phyloP scores from a whole-genome alignment of 2,797 vertebrate genomes.

The Helarctos malayanus region DNA sequence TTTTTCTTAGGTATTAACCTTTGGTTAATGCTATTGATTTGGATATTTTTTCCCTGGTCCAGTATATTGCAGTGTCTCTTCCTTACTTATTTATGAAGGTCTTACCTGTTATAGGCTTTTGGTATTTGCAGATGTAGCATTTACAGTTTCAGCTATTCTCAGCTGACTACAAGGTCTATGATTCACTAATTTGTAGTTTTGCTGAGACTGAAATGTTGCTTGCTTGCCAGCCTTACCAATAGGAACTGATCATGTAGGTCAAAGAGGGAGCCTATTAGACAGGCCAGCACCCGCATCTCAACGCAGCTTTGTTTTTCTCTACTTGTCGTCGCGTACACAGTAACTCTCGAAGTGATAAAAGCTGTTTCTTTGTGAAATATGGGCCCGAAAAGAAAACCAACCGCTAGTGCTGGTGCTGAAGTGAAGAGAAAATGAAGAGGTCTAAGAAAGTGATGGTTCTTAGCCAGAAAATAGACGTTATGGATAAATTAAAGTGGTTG shows the following conservation, averaged over 20 bases:
- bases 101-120: background rate
- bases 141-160: conserved; percentile 8
- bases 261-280: conserved; percentile 52
- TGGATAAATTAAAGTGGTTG: conserved; percentile 81
- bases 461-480: conserved; percentile 79
- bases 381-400: conserved; percentile 78
- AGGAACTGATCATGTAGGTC: background rate
- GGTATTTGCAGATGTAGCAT: conserved; percentile 9
- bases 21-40: background rate
- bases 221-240: background rate
- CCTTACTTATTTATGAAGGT: background rate
- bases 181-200: background rate
- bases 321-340: conserved; percentile 70
- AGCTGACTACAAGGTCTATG: background rate
- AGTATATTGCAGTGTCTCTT: background rate
- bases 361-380: conserved; percentile 81
- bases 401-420: conserved; percentile 81
- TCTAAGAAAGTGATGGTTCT: conserved; percentile 79
- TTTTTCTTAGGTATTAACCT: background rate
- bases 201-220: background rate
- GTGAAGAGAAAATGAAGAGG: conserved; percentile 80
- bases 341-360: conserved; percentile 79
- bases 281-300: conserved; percentile 73
- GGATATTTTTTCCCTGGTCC: background rate
- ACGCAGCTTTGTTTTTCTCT: conserved; percentile 77